Base-by-base conservation (phyloP, 1,140 invertebrate species). In the Drosophila burlai region DNA sequence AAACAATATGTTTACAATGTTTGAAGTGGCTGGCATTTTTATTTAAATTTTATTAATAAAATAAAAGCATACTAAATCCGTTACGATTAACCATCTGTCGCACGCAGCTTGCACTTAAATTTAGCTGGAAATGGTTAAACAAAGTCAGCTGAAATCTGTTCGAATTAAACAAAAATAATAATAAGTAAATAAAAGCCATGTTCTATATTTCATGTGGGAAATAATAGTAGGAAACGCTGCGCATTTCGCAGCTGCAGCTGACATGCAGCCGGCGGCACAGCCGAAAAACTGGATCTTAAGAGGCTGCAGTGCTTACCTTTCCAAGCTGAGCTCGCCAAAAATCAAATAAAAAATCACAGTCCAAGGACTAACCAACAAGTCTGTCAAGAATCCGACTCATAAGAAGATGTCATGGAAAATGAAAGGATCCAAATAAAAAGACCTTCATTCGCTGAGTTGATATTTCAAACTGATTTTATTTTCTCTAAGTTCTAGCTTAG, bases 71-170 rank as follows among this genome's bases (percentile, higher is more conserved):
- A 18, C 6, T n/a, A 24, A 34, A 42, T 18, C 16, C 13, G 15
- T 45, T 63, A 38, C 21, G 21, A 10, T 24, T 24, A 24, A 55
- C 15, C 52, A 63, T 47, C 59, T 64, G 59, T 31, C 43, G 29
- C n/a, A 15, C n/a, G 31, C 24, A 18, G n/a, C 15, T 18, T 21
- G 59, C 13, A 21, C 36, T 40, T 69, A 38, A 54, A 18, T 69
- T 55, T 43, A 68, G 40, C 46, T 55, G 40, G 7, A 57, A 69
- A 46, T 38, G 46, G 21, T 69, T 47, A 73, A 73, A 24, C 21
- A 61, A 73, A 49, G 24, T 31, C 68, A 74, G 31, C 71, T 74
- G 71, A 73, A 74, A 74, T 71, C 71, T 61, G 68, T 24, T 73
- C 13, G 45, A 46, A 24, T 46, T 29, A 49, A 49, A 29, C 47